Percentiles rank a stretch among this genome's conserved stretches.
phyloP scores from a whole-genome alignment of 2,113 vertebrate species.

The Xyrauchen texanus region DNA sequence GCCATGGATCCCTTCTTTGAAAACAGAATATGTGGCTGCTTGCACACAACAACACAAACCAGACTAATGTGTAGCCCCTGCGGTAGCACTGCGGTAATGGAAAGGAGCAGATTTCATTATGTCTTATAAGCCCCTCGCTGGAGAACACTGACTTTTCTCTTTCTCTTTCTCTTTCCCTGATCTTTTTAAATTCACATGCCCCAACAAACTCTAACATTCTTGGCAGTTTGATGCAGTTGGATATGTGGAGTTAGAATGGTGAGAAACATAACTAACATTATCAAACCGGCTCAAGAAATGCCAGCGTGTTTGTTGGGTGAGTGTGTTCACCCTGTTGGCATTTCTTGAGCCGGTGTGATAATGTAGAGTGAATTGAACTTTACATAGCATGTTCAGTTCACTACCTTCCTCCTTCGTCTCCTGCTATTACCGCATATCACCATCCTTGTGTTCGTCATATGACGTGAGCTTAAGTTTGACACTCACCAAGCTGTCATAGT shows the following conservation, averaged over 20 bases:
- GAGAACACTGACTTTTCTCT: slow-evolving; percentile 60
- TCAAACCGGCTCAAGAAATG: too few relatives aligned
- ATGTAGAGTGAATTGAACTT: too few relatives aligned
- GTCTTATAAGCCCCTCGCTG: slow-evolving; percentile 62
- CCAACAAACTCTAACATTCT: too few relatives aligned
- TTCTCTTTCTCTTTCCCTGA: slow-evolving; percentile 54
- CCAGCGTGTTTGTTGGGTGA: too few relatives aligned
- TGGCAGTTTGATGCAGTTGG: too few relatives aligned
- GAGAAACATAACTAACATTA: too few relatives aligned
- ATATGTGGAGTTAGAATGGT: too few relatives aligned
- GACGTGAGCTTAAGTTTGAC: not conserved
- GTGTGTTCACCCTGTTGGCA: too few relatives aligned
- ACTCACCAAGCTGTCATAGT: not conserved
- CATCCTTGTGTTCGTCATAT: not conserved
- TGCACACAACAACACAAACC: slow-evolving; percentile 20
- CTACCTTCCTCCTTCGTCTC: not conserved
- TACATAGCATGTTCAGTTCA: not conserved
- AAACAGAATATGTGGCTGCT: not conserved
- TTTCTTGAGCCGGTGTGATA: too few relatives aligned
- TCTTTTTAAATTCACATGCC: not conserved
- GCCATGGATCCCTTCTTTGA: not conserved
- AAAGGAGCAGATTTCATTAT: slow-evolving; percentile 68
- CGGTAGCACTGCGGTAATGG: slow-evolving; percentile 64
- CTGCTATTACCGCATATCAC: too few relatives aligned
- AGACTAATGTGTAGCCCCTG: slow-evolving; percentile 35